Conservation (phyloP, 1,140 invertebrate species). For the Nasonia vitripennis region DNA sequence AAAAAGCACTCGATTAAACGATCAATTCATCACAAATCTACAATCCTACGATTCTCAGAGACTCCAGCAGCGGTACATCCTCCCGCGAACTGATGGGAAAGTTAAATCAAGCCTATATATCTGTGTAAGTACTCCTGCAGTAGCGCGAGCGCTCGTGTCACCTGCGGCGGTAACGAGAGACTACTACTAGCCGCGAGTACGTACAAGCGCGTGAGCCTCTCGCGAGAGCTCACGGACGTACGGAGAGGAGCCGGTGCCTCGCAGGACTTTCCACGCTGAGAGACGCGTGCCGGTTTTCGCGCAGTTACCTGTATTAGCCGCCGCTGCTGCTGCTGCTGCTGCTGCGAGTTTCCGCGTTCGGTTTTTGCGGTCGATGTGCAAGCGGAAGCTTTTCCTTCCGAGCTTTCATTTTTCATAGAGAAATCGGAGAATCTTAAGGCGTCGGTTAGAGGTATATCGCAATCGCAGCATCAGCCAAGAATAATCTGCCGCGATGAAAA, state of each 20-base stretch:
- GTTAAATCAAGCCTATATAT: too few relatives aligned
- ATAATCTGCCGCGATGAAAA: conserved; percentile 1
- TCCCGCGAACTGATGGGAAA: too few relatives aligned
- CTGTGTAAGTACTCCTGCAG: background rate
- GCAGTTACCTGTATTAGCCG: background rate
- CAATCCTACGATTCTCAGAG: background rate
- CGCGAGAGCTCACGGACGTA: background rate
- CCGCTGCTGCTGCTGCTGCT: background rate
- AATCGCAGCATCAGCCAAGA: background rate
- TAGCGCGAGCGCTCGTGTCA: background rate
- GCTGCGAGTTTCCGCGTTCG: background rate
- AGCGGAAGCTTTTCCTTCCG: background rate
- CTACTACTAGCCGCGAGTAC: background rate
- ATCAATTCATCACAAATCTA: background rate
- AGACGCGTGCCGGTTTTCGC: conserved; percentile 2
- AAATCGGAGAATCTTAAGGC: background rate
- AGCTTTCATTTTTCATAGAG: background rate
- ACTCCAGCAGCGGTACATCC: background rate
- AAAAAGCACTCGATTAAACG: background rate
- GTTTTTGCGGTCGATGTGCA: background rate
- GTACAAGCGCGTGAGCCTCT: background rate
- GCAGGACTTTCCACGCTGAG: background rate
- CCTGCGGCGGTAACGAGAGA: background rate
- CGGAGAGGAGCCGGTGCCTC: background rate
- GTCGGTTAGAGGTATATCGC: background rate